phyloP scores from a whole-genome alignment of 2,888 invertebrate species.

The Nomada goodeniana region DNA sequence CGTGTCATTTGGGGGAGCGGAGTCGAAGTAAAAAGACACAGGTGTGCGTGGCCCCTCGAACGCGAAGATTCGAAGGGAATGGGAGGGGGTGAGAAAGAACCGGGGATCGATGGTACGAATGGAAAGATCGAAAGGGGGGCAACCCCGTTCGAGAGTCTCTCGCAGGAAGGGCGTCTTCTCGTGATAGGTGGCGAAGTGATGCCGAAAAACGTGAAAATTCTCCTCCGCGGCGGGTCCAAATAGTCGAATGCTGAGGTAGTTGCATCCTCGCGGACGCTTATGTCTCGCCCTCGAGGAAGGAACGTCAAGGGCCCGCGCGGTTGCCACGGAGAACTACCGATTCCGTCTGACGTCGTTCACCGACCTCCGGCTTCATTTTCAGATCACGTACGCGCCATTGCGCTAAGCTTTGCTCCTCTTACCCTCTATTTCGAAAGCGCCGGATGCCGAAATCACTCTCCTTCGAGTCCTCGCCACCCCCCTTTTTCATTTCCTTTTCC shows the following conservation, averaged over 20 bases:
- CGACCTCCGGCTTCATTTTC: conserved; percentile 58
- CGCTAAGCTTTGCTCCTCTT: conserved; percentile 54
- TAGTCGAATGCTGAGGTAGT: conserved; percentile 50
- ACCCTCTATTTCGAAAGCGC: conserved; percentile 37
- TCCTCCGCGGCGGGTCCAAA: conserved; percentile 53
- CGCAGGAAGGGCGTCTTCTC: conserved; percentile 32
- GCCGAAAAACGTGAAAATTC: conserved; percentile 60
- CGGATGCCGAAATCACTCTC: conserved; percentile 55
- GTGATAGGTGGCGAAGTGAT: conserved; percentile 52
- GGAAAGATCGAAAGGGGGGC: conserved; percentile 26
- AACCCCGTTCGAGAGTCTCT: conserved; percentile 56
- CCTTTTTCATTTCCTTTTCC: conserved; percentile 1
- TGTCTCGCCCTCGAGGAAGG: conserved; percentile 28
- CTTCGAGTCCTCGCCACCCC: conserved; percentile 3
- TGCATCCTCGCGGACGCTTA: conserved; percentile 24
- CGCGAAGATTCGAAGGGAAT: neutral
- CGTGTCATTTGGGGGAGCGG: neutral
- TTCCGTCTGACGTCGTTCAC: conserved; percentile 44
- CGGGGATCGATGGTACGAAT: neutral
- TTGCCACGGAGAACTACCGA: conserved; percentile 39
- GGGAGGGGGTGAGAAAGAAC: neutral
- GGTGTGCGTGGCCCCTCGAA: neutral
- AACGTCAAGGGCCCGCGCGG: conserved; percentile 21
- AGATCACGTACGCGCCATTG: conserved; percentile 65
- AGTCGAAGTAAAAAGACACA: neutral